Evolutionary conservation across 2,888 invertebrate genomes (phyloP).

Genomic region (Criorhina ranunculi): DNA sequence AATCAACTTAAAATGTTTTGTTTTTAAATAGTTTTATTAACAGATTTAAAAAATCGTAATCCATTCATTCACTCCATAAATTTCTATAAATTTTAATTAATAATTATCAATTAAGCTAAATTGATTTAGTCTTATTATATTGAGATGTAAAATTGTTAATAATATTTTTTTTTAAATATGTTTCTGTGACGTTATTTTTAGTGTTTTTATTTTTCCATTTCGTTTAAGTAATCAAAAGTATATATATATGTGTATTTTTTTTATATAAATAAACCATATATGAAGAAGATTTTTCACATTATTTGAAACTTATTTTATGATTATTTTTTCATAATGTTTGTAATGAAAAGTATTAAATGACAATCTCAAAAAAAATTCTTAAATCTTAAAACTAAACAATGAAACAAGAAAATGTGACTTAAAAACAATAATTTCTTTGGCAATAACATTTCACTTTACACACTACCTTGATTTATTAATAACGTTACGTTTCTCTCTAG

Average conservation of each 20-base stretch:
- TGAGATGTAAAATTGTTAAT: conserved; percentile 77
- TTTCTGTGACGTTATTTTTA: conserved; percentile 66
- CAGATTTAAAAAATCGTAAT: conserved; percentile 83
- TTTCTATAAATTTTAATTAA: conserved; percentile 76
- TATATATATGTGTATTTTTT: conserved; percentile 44
- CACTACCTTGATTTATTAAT: conserved; percentile 70
- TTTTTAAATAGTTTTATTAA: conserved; percentile 82
- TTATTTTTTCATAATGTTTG: conserved; percentile 64
- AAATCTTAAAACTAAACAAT: conserved; percentile 68
- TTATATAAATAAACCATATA: conserved; percentile 50
- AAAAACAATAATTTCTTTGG: conserved; percentile 74
- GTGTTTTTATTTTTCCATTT: conserved; percentile 28
- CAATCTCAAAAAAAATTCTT: conserved; percentile 22
- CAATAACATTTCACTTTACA: conserved; percentile 75
- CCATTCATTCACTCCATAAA: conserved; percentile 77
- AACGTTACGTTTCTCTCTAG: conserved; percentile 71
- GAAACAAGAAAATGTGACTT: conserved; percentile 66
- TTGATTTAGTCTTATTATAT: conserved; percentile 77
- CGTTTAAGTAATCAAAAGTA: conserved; percentile 58
- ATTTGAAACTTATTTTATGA: conserved; percentile 58
- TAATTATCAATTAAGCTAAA: conserved; percentile 77
- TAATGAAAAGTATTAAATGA: conserved; percentile 52
- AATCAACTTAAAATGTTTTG: conserved; percentile 45
- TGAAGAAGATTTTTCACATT: conserved; percentile 60
- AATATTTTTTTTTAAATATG: conserved; percentile 72